Evolutionary conservation across 1,140 invertebrate species (phyloP).

Genomic region (Eueides isabella): DNA sequence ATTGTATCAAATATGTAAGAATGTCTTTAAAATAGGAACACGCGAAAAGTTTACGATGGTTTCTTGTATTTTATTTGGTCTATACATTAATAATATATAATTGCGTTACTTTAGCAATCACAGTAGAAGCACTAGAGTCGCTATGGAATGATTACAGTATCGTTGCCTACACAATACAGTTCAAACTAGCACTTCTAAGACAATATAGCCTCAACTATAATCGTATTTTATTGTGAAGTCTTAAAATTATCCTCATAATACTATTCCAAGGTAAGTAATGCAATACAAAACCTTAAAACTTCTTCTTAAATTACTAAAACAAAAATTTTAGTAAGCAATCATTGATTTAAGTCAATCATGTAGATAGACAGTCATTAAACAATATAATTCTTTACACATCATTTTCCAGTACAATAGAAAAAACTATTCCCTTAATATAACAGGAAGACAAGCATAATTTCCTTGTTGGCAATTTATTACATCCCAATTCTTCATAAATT

Average conservation of each 20-base stretch:
- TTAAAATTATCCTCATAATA: conserved; percentile 68
- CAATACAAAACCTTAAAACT: conserved; percentile 65
- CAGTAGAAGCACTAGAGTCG: conserved; percentile 48
- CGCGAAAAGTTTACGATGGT: conserved; percentile 52
- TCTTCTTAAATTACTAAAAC: conserved; percentile 3
- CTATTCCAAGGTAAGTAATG: conserved; percentile 66
- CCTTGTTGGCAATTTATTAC: conserved; percentile 32
- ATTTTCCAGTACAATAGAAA: neutral
- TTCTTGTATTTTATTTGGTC: conserved; percentile 62
- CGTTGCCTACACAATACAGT: conserved; percentile 39
- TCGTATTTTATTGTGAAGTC: conserved; percentile 51
- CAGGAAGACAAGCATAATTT: conserved; percentile 20
- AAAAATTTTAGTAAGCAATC: neutral
- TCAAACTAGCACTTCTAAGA: conserved; percentile 50
- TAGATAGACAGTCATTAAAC: neutral
- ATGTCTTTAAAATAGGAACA: conserved; percentile 77
- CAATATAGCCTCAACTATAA: conserved; percentile 70
- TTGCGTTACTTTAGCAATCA: conserved; percentile 17
- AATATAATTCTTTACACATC: neutral
- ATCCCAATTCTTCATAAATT: neutral
- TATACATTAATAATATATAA: conserved; percentile 50
- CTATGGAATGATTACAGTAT: conserved; percentile 67
- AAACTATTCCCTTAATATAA: neutral
- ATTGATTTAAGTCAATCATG: neutral
- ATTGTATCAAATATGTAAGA: conserved; percentile 41